Percentiles rank a stretch among this genome's conserved stretches.
phyloP scores from a whole-genome alignment of 2,113 vertebrate species.

The Perca schrenkii region DNA sequence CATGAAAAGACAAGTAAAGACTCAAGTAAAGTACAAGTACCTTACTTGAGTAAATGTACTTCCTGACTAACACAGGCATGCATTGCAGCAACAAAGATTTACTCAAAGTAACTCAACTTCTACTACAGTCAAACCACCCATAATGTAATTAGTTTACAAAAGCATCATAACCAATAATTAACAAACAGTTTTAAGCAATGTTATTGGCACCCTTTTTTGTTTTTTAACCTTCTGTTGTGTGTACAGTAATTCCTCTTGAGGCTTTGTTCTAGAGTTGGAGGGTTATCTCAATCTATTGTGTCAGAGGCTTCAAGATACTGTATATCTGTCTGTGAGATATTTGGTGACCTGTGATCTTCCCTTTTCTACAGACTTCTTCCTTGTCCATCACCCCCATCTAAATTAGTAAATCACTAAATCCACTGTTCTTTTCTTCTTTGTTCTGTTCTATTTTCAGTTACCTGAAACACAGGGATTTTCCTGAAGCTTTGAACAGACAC shows the following conservation, averaged over 20 bases:
- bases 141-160: not conserved
- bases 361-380: not conserved
- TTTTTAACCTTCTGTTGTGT: not conserved
- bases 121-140: not conserved
- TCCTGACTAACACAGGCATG: too few relatives aligned
- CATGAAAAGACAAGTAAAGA: too few relatives aligned
- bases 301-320: not conserved
- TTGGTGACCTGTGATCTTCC: too few relatives aligned
- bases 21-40: too few relatives aligned
- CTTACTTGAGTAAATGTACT: too few relatives aligned
- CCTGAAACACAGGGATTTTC: slow-evolving; percentile 23
- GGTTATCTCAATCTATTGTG: not conserved
- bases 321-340: not conserved
- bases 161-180: not conserved
- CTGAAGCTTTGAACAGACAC: not conserved
- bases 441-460: not conserved
- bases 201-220: too few relatives aligned
- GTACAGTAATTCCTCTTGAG: not conserved
- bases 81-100: too few relatives aligned
- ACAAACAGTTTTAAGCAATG: too few relatives aligned
- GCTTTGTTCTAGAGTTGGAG: not conserved
- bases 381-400: not conserved
- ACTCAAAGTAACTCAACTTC: not conserved
- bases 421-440: not conserved
- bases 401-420: not conserved